Percentiles rank a stretch among this genome's conserved stretches.
These are phyloP conservation scores for Crypturellus tataupa DNA, from an alignment of 2,797 vertebrate genomes.

Conservation along the genomic window DNA sequence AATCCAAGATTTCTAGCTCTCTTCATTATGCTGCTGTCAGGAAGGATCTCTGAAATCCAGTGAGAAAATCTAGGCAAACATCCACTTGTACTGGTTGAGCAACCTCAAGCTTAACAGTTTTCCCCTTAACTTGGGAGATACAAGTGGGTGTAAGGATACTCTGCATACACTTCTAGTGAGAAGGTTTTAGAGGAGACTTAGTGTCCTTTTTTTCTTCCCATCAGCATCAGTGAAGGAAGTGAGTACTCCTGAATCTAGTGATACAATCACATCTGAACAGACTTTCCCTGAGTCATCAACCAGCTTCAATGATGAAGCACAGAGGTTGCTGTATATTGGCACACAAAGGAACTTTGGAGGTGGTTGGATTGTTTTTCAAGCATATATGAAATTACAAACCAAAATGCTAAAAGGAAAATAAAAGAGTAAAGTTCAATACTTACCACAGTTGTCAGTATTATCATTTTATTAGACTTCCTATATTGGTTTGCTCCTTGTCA, in stretches of 20 bases:
- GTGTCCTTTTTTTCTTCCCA: not conserved
- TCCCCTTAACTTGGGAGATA: not conserved
- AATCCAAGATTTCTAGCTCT: not conserved
- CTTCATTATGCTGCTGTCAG: not conserved
- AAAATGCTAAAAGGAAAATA: not conserved
- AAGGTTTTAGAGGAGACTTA: not conserved
- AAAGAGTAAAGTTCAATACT: not conserved
- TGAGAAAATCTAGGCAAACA: not conserved
- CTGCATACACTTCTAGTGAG: not conserved
- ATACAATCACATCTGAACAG: not conserved
- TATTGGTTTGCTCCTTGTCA: not conserved
- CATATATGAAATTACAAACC: not conserved
- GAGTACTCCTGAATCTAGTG: not conserved
- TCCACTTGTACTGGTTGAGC: not conserved
- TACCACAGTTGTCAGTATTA: rapidly evolving
- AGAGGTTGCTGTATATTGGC: not conserved
- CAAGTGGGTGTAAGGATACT: not conserved
- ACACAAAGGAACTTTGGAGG: not conserved
- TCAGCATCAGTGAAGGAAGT: not conserved
- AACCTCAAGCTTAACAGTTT: not conserved
- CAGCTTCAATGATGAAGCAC: not conserved
- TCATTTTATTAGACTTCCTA: not conserved
- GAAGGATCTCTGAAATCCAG: not conserved
- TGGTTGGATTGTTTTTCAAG: not conserved
- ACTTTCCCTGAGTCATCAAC: not conserved